phyloP scores from a whole-genome alignment of 2,797 vertebrate genomes.

The Zenarchopterus dispar region DNA sequence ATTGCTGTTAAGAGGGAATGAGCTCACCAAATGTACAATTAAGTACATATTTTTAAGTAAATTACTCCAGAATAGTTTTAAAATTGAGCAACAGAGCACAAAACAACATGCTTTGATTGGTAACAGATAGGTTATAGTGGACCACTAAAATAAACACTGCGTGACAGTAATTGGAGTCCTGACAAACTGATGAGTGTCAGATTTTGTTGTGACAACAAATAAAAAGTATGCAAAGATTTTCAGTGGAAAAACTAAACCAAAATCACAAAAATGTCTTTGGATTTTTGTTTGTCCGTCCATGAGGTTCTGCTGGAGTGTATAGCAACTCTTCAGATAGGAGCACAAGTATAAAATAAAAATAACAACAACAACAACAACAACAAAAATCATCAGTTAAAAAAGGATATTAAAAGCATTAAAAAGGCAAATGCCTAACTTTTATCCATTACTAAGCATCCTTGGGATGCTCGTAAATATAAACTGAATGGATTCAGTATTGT shows the following conservation, averaged over 20 bases:
- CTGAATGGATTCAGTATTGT: constrained; percentile 1
- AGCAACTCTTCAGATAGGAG: background rate
- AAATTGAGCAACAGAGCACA: constrained; percentile 1
- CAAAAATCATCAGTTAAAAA: constrained; percentile 34
- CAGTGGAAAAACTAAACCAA: background rate
- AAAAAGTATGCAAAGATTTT: background rate
- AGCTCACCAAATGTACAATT: constrained; percentile 1
- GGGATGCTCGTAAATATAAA: constrained; percentile 18
- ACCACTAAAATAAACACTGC: constrained; percentile 2
- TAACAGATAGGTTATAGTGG: background rate
- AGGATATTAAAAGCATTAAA: constrained; percentile 50
- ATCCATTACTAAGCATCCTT: constrained; percentile 33
- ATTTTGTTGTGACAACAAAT: background rate
- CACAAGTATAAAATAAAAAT: no score
- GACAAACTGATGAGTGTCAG: background rate
- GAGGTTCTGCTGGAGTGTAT: no score
- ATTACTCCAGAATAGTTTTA: background rate
- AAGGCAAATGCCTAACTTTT: constrained; percentile 36
- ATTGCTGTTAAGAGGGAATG: background rate
- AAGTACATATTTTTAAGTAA: background rate
- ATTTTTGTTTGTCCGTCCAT: no score
- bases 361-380: constrained; percentile 35
- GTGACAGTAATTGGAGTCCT: no score
- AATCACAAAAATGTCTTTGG: background rate
- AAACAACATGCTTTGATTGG: constrained; percentile 1